phyloP scores from a whole-genome alignment of 2,797 vertebrate genomes.

The Coreius guichenoti region DNA sequence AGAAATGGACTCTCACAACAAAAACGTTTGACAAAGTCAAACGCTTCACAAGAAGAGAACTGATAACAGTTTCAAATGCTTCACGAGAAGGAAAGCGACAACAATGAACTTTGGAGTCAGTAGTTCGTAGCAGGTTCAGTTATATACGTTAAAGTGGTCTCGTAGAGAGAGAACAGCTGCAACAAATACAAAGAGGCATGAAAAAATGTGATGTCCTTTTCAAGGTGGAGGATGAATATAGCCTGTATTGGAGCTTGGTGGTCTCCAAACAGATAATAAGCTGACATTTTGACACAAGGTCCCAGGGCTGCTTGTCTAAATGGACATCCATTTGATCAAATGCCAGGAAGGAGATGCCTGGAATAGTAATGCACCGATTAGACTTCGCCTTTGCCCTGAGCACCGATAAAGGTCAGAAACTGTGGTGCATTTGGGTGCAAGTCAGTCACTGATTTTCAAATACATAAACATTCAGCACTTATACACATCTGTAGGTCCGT shows the following conservation, averaged over 20 bases:
- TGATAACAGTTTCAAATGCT: conserved; percentile 1
- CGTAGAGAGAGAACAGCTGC: background rate
- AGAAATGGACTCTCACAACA: conserved; percentile 14
- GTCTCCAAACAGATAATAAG: conserved; percentile 69
- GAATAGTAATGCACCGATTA: conserved; percentile 81
- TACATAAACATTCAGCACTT: conserved; percentile 34
- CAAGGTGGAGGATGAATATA: conserved; percentile 50
- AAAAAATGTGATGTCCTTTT: conserved; percentile 51
- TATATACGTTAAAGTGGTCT: conserved; percentile 13
- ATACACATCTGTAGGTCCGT: background rate
- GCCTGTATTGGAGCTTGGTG: conserved; percentile 49
- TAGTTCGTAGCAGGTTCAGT: conserved; percentile 16
- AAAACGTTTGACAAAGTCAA: conserved; percentile 6
- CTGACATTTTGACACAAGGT: conserved; percentile 80
- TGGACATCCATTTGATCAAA: conserved; percentile 70
- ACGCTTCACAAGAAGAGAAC: background rate
- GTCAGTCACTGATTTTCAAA: conserved; percentile 47
- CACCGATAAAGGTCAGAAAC: conserved; percentile 71
- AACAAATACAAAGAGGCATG: conserved; percentile 14
- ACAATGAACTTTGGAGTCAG: conserved; percentile 13
- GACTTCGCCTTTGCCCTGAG: conserved; percentile 73
- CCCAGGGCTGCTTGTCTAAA: conserved; percentile 60
- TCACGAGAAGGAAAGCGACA: background rate
- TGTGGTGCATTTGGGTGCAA: conserved; percentile 43
- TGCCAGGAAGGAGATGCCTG: conserved; percentile 78